These are phyloP conservation scores for Pentalonia nigronervosa DNA, from an alignment of 1,140 invertebrate genomes.

Conservation along the genomic window DNA sequence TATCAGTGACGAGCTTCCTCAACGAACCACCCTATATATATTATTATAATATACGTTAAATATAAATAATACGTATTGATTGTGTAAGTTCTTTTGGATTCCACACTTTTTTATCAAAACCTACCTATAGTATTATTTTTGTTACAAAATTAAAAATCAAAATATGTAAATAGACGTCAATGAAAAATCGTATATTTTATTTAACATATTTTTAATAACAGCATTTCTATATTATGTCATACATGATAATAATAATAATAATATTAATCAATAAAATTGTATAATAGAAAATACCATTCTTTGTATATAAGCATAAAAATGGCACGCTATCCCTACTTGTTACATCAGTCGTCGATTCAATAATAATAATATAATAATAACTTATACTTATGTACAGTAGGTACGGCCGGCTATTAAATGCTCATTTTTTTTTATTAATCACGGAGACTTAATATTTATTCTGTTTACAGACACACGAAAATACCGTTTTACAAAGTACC, in stretches of 20 bases:
- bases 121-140: neutral
- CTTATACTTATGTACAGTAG: constrained; percentile 17
- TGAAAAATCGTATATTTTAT: constrained; percentile 50
- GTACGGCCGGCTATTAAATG: neutral
- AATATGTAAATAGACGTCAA: neutral
- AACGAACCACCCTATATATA: neutral
- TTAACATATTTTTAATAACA: constrained; percentile 56
- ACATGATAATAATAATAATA: neutral
- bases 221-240: constrained; percentile 25
- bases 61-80: neutral
- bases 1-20: neutral
- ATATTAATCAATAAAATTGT: constrained; percentile 48
- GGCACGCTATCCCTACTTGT: constrained; percentile 52
- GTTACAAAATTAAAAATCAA: neutral
- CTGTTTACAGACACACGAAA: neutral
- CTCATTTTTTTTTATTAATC: neutral
- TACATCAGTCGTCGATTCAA: constrained; percentile 54
- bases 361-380: constrained; percentile 45
- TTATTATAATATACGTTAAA: too few species aligned
- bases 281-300: constrained; percentile 51
- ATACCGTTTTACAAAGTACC: constrained; percentile 3
- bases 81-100: neutral
- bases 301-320: constrained; percentile 53
- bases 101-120: neutral
- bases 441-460: neutral